Base-by-base conservation (phyloP, 2,113 vertebrate genomes). In the Marmota flaviventris region DNA sequence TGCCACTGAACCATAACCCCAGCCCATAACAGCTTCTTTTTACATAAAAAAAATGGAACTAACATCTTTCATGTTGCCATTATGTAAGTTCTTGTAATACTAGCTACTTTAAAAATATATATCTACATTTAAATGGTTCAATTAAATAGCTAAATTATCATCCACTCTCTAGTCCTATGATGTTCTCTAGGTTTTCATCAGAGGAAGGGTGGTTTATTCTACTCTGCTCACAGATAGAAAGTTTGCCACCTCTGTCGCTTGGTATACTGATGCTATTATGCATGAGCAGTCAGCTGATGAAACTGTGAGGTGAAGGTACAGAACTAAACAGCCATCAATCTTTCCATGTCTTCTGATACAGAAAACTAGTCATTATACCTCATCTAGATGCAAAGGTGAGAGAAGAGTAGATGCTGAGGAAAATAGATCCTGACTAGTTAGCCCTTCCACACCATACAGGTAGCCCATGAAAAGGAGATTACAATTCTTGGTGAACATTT, bases 131-230 rank as follows among this genome's bases (percentile, higher is more conserved):
- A 27, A 73, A n/a, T 53, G 16, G 16, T 53, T 56, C 79, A 51
- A 22, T 53, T 27, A 8, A 85, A 53, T 9, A 65, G 29, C 42
- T 83, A 73, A 51, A 53, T 75, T 34, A 42, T 65, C 61, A 6
- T 3, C 11, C 0, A 16, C 37, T 53, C 63, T 65, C 5, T 1
- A 45, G 9, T 14, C 0, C 1, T 12, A 32, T 9, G 22, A 12
- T 14, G 10, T 65, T 81, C 13, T 32, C 39, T 39, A 10, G 39
- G 63, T 85, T 79, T 67, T 63, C 14, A n/a, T 89, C 20, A 58
- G 63, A 58, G 7, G 20, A 20, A 58, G 37, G 25, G 9, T 48
- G 18, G 1, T 22, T 58, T 56, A 56, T 81, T 86, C 24, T 13
- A 11, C 34, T 56, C 29, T 77, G 10, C 11, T 25, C 29, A 29